A percentile compares a stretch with the other conserved stretches of the same genome.
Conservation (phyloP, 37 sponge, comb jelly and placozoan species). For the Theonella swinhoei region DNA sequence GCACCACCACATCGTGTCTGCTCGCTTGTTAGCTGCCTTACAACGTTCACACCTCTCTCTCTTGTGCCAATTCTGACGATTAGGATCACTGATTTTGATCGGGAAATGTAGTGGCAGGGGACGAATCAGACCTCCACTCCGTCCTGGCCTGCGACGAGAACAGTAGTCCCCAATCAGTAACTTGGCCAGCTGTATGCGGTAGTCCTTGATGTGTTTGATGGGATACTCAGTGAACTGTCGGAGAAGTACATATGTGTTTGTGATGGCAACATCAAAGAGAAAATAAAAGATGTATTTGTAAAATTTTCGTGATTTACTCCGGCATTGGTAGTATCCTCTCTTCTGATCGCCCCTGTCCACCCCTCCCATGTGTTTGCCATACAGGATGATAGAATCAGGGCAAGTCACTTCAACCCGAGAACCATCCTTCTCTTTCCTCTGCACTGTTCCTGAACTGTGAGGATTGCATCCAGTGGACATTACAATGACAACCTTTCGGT, state of each 20-base stretch:
- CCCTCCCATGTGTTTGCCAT: conserved; percentile 36
- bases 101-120: no score
- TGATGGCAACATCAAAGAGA: conserved; percentile 1
- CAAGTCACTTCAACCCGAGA: conserved; percentile 13
- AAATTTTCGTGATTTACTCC: conserved; percentile 22
- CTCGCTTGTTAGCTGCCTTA: no score
- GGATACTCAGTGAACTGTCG: background rate
- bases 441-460: background rate
- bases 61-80: no score
- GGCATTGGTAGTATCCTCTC: conserved; percentile 21
- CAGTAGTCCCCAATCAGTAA: no score
- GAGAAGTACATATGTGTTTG: background rate
- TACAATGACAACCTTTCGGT: conserved; percentile 34
- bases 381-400: conserved; percentile 13
- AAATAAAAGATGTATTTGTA: conserved; percentile 7
- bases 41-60: no score
- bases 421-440: conserved; percentile 29
- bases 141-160: no score
- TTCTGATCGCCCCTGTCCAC: conserved; percentile 33
- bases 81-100: no score
- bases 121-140: no score
- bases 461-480: conserved; percentile 28
- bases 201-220: no score
- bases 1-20: no score
- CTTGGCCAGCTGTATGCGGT: no score